A percentile compares a stretch with the other conserved stretches of the same genome.
phyloP scores from a whole-genome alignment of 2,113 vertebrate genomes.

The Vidua macroura region DNA sequence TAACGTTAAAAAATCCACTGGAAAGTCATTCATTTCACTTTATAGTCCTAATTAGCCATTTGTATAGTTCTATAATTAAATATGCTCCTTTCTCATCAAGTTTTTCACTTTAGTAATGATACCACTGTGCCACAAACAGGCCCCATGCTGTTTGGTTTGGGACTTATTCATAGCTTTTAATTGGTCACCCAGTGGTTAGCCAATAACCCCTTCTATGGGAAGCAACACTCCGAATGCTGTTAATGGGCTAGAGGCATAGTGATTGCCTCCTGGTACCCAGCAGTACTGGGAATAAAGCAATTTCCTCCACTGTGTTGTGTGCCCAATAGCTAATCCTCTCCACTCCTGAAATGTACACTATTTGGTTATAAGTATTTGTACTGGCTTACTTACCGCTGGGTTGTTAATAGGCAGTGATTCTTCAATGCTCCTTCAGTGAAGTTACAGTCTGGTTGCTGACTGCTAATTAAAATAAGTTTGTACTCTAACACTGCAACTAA shows the following conservation, averaged over 20 bases:
- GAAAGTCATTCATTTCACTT: constrained; percentile 87
- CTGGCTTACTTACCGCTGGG: constrained; percentile 86
- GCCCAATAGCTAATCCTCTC: constrained; percentile 87
- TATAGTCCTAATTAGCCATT: constrained; percentile 88
- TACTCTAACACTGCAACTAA: constrained; percentile 76
- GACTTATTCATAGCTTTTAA: constrained; percentile 89
- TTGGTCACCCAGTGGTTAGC: constrained; percentile 90
- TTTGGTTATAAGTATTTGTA: constrained; percentile 88
- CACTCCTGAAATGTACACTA: constrained; percentile 87
- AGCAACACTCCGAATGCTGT: constrained; percentile 83
- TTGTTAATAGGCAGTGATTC: constrained; percentile 88
- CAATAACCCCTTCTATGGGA: constrained; percentile 87
- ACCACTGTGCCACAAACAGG: constrained; percentile 88
- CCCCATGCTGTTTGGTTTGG: constrained; percentile 86
- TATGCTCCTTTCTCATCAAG: constrained; percentile 88
- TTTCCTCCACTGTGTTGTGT: constrained; percentile 87
- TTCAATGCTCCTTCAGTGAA: constrained; percentile 85
- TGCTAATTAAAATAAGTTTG: constrained; percentile 88
- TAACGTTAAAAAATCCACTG: constrained; percentile 83
- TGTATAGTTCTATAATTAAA: constrained; percentile 90
- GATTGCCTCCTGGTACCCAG: constrained; percentile 86
- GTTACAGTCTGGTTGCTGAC: constrained; percentile 85
- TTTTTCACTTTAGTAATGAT: constrained; percentile 88
- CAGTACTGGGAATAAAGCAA: constrained; percentile 89
- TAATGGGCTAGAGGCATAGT: constrained; percentile 86